Conservation (phyloP, 2,797 vertebrate genomes). For the Aplochiton taeniatus region DNA sequence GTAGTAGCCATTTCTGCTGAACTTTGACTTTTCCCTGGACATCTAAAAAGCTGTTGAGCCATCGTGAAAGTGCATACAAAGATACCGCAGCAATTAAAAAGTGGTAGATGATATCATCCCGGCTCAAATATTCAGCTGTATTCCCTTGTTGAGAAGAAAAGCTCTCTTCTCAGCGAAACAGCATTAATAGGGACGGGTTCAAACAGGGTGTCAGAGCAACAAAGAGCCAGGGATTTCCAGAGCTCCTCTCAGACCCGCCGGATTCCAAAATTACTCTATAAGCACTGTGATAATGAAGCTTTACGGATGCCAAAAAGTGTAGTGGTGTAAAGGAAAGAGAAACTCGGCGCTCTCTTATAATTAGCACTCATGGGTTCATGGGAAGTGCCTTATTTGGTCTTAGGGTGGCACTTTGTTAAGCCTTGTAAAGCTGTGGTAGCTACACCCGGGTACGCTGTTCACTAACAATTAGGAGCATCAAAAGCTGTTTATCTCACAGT, state of each 20-base stretch:
- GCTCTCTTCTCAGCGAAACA: conserved; percentile 79
- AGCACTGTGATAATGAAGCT: conserved; percentile 87
- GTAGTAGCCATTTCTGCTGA: conserved; percentile 57
- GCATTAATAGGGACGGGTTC: conserved; percentile 86
- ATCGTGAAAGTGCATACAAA: conserved; percentile 61
- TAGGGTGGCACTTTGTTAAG: conserved; percentile 78
- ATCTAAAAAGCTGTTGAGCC: conserved; percentile 53
- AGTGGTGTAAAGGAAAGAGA: conserved; percentile 56
- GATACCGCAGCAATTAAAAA: conserved; percentile 80
- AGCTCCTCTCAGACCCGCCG: conserved; percentile 84
- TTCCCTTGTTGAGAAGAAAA: conserved; percentile 79
- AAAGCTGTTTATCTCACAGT: conserved; percentile 75
- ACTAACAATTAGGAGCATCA: conserved; percentile 82
- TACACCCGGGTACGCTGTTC: conserved; percentile 80
- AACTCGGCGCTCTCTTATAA: conserved; percentile 80
- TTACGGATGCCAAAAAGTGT: conserved; percentile 62
- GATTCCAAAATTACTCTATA: conserved; percentile 86
- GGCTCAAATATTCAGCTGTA: conserved; percentile 79
- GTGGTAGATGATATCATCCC: conserved; percentile 78
- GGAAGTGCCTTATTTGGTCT: conserved; percentile 75
- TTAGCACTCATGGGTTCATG: conserved; percentile 82
- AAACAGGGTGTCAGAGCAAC: conserved; percentile 89
- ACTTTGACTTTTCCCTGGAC: conserved; percentile 51
- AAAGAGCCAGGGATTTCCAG: conserved; percentile 87
- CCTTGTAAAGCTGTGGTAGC: conserved; percentile 72